These are phyloP conservation scores for Ascidia mentula DNA, from an alignment of 23 tunicate species.

Conservation along the genomic window DNA sequence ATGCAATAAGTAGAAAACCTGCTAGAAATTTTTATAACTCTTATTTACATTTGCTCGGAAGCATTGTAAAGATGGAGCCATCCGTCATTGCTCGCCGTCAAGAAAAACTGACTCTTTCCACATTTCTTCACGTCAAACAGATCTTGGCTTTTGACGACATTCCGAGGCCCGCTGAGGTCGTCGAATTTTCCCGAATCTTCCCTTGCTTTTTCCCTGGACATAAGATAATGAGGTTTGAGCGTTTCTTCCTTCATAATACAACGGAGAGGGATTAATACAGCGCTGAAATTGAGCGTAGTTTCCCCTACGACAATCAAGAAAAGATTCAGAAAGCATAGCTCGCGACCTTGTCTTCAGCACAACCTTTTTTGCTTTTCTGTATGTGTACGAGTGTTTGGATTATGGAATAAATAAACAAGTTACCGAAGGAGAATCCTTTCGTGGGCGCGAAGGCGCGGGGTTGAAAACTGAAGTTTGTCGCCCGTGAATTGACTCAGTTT, in stretches of 20 bases:
- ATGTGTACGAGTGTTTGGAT: background rate
- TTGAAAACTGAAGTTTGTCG: slow-evolving; percentile 21
- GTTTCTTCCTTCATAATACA: too few species aligned
- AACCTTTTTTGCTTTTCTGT: too few species aligned
- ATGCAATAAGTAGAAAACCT: too few species aligned
- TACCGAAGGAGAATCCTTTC: slow-evolving; percentile 51
- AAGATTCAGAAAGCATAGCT: too few species aligned
- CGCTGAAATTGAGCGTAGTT: too few species aligned
- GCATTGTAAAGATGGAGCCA: slow-evolving; percentile 46
- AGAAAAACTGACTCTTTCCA: slow-evolving; percentile 15
- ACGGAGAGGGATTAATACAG: too few species aligned
- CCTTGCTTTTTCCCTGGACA: slow-evolving; percentile 25
- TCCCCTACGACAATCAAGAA: too few species aligned
- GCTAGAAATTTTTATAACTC: too few species aligned
- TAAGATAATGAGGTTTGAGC: too few species aligned
- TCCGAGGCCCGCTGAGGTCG: slow-evolving; percentile 23
- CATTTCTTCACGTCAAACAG: background rate
- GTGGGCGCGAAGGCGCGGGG: slow-evolving; percentile 50
- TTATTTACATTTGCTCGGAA: slow-evolving; percentile 48
- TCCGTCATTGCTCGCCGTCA: slow-evolving; percentile 38
- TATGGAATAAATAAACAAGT: background rate
- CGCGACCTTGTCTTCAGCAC: too few species aligned
- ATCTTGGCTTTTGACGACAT: slow-evolving; percentile 17
- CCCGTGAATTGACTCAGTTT: background rate
- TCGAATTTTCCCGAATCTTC: background rate